Percentiles rank a stretch among this genome's conserved stretches.
phyloP scores from a whole-genome alignment of 2,113 vertebrate genomes.

The Istiophorus platypterus region DNA sequence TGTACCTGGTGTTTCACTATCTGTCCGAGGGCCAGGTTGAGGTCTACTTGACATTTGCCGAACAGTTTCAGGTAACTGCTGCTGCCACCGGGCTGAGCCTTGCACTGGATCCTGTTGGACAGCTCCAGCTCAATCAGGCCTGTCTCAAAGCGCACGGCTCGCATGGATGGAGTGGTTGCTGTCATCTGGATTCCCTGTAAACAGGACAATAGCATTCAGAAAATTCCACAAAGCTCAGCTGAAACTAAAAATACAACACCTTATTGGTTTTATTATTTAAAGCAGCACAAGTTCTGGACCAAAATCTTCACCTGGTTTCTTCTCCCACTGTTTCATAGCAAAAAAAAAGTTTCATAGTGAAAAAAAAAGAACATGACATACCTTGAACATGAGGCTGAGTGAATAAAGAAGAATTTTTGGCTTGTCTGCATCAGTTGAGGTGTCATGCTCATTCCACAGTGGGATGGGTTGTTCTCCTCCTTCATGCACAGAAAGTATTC shows the following conservation, averaged over 20 bases:
- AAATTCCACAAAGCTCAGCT: neutral
- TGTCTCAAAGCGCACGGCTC: conserved; percentile 97
- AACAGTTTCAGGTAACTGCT: conserved; percentile 98
- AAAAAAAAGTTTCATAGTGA: no score
- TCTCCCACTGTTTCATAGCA: neutral
- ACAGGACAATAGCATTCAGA: neutral
- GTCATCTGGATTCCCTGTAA: conserved; percentile 97
- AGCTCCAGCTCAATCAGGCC: conserved; percentile 97
- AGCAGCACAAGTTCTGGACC: neutral
- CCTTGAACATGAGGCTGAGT: conserved; percentile 96
- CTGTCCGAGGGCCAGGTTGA: conserved; percentile 96
- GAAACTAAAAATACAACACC: neutral
- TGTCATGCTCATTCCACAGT: conserved; percentile 98
- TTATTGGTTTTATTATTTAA: neutral
- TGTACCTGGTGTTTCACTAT: conserved; percentile 98
- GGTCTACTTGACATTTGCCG: conserved; percentile 98
- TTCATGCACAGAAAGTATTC: conserved; percentile 60
- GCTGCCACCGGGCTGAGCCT: conserved; percentile 93
- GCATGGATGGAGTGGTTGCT: conserved; percentile 98
- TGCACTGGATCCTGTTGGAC: conserved; percentile 97
- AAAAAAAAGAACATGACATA: conserved; percentile 69
- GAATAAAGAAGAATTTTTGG: conserved; percentile 98
- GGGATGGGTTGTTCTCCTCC: conserved; percentile 98
- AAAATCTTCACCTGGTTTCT: neutral
- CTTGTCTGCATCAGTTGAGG: conserved; percentile 95